Conservation (phyloP, 2,797 vertebrate genomes). For the Sphenopsis melanotis region DNA sequence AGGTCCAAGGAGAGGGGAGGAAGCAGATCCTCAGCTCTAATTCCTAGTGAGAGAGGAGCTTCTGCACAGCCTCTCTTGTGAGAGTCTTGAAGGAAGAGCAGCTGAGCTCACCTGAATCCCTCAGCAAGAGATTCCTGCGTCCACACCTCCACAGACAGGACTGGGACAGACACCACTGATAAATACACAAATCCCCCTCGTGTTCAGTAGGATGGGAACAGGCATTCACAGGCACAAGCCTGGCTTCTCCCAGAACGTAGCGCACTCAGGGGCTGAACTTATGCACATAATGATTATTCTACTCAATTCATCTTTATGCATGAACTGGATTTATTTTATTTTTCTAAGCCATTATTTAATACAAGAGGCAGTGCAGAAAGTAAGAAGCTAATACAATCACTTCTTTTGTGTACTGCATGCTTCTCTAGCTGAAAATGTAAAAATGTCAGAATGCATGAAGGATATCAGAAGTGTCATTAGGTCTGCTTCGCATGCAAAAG, state of each 20-base stretch:
- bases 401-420: not conserved
- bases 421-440: slow-evolving; percentile 34
- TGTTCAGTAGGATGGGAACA: not conserved
- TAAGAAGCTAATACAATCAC: slow-evolving; percentile 34
- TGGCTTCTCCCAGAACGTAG: not conserved
- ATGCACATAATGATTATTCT: not conserved
- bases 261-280: not conserved
- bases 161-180: not conserved
- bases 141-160: not conserved
- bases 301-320: slow-evolving; percentile 37
- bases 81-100: not conserved
- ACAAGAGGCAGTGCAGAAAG: slow-evolving; percentile 40
- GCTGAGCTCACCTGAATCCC: not conserved
- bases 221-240: not conserved
- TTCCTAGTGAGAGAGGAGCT: not conserved
- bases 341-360: slow-evolving; percentile 48
- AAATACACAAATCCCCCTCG: not conserved
- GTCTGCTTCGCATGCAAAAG: not conserved
- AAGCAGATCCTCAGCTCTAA: not conserved
- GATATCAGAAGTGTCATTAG: not conserved
- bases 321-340: slow-evolving; percentile 50
- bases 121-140: not conserved
- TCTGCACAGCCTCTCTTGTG: not conserved
- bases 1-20: not conserved
- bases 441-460: slow-evolving; percentile 22